Percentiles rank a stretch among this genome's conserved stretches.
Evolutionary conservation across 2,888 invertebrate species (phyloP).

Genomic region (Ophion costatus): DNA sequence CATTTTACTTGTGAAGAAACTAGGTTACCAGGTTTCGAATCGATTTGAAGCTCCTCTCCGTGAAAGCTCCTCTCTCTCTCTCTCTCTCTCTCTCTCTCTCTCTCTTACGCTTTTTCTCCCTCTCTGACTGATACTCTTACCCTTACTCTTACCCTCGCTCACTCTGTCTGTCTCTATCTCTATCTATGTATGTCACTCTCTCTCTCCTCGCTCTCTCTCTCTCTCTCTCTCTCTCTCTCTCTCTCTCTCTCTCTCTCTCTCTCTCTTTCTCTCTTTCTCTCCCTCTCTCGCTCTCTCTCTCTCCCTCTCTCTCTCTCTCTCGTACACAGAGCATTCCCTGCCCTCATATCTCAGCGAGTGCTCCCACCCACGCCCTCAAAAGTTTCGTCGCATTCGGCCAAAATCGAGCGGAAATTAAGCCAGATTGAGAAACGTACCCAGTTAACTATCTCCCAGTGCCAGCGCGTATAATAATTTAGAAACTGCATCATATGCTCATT

Average conservation of each 20-base stretch:
- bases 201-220: too few species aligned
- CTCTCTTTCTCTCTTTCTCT: too few species aligned
- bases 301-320: not conserved
- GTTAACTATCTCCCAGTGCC: not conserved
- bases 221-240: not conserved
- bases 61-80: slow-evolving; percentile 9
- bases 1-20: slow-evolving; percentile 64
- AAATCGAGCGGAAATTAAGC: slow-evolving; percentile 60
- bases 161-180: too few species aligned
- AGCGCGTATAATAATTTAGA: not conserved
- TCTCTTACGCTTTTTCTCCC: not conserved
- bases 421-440: slow-evolving; percentile 47
- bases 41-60: slow-evolving; percentile 46
- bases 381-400: slow-evolving; percentile 34
- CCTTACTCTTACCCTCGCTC: too few species aligned
- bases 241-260: not conserved
- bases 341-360: slow-evolving; percentile 40
- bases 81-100: not conserved
- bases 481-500: not conserved
- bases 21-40: slow-evolving; percentile 64
- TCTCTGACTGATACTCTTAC: too few species aligned
- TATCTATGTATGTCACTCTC: too few species aligned
- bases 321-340: slow-evolving; percentile 35
- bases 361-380: slow-evolving; percentile 12
- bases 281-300: too few species aligned